Conservation (phyloP, 2,113 vertebrate genomes). For the Campylomormyrus tamandua region DNA sequence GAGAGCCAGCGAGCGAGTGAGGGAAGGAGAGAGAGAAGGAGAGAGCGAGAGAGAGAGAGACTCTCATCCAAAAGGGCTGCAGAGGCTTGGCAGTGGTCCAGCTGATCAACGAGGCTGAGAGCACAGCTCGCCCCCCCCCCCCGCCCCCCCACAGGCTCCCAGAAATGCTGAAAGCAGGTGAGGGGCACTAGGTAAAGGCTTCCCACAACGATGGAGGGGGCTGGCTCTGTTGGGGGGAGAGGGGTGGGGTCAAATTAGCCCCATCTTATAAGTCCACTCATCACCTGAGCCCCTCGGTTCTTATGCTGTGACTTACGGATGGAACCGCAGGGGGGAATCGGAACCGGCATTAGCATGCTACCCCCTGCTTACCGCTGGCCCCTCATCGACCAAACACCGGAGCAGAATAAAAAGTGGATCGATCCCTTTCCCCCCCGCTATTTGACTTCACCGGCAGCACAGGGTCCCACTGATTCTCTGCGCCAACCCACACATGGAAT, state of each 20-base stretch:
- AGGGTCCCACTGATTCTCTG: background rate
- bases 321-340: background rate
- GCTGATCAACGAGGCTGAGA: slow-evolving; percentile 44
- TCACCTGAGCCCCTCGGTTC: background rate
- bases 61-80: slow-evolving; percentile 30
- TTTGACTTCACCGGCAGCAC: background rate
- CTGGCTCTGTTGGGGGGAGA: background rate
- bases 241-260: background rate
- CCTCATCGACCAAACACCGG: background rate
- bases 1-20: background rate
- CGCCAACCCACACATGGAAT: no score
- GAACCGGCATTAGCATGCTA: background rate
- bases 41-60: slow-evolving; percentile 10
- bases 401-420: background rate
- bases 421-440: background rate
- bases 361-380: background rate
- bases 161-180: slow-evolving; percentile 46
- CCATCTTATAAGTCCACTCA: background rate
- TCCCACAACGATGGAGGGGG: background rate
- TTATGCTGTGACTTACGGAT: background rate
- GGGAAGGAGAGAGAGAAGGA: slow-evolving; percentile 4
- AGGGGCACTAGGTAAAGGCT: slow-evolving; percentile 17
- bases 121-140: slow-evolving; percentile 48
- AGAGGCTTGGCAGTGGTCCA: slow-evolving; percentile 50
- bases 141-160: slow-evolving; percentile 24